These are phyloP conservation scores for Melipona quadrifasciata DNA, from an alignment of 1,140 invertebrate species.

Conservation along the genomic window DNA sequence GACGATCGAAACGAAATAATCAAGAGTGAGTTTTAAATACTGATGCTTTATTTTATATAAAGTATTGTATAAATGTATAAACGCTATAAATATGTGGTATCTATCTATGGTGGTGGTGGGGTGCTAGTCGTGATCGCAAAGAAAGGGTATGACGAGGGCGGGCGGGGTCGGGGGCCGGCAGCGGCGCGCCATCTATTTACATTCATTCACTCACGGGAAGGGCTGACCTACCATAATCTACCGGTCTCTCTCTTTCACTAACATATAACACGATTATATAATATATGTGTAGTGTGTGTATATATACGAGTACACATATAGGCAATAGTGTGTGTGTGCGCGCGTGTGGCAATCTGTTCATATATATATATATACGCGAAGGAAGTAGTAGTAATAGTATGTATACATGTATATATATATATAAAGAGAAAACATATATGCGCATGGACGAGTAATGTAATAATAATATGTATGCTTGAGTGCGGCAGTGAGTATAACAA, in stretches of 20 bases:
- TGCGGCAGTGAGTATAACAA: conserved; percentile 82
- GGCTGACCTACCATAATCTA: conserved; percentile 81
- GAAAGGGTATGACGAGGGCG: conserved; percentile 80
- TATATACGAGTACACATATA: conserved; percentile 74
- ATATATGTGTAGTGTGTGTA: conserved; percentile 72
- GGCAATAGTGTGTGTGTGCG: conserved; percentile 63
- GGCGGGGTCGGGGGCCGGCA: conserved; percentile 80
- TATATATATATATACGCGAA: conserved; percentile 71
- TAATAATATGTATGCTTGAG: conserved; percentile 81
- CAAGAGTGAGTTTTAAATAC: conserved; percentile 80
- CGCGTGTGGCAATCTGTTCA: conserved; percentile 67
- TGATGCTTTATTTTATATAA: conserved; percentile 83
- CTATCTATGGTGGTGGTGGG: conserved; percentile 82
- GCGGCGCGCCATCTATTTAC: conserved; percentile 82
- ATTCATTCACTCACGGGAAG: conserved; percentile 81
- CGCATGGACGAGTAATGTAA: conserved; percentile 80
- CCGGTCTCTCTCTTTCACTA: conserved; percentile 80
- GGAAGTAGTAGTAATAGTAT: conserved; percentile 71
- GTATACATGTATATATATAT: conserved; percentile 75
- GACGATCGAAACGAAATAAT: conserved; percentile 43
- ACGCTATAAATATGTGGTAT: conserved; percentile 83
- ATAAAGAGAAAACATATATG: conserved; percentile 77
- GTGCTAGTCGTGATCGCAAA: conserved; percentile 82
- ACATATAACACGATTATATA: conserved; percentile 78
- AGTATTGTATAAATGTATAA: conserved; percentile 83